A percentile compares a stretch with the other conserved stretches of the same genome.
These are phyloP conservation scores for Picus viridis DNA, from an alignment of 2,797 vertebrate species.

Conservation along the genomic window DNA sequence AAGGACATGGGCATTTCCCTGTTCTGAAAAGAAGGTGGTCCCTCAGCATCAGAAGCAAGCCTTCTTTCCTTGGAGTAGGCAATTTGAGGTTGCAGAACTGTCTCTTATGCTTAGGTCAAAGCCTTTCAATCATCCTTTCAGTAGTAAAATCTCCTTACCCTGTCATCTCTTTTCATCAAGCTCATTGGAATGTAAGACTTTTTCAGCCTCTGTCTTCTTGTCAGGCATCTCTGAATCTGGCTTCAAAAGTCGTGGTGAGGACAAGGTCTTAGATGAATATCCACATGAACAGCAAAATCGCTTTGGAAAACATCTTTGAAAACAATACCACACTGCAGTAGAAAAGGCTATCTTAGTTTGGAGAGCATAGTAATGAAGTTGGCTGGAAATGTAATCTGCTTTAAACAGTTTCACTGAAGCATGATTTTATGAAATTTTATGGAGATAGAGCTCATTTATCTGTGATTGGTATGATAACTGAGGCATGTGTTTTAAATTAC, in stretches of 20 bases:
- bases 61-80: neutral
- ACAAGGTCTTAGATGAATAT: neutral
- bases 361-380: neutral
- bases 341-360: neutral
- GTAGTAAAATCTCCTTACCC: neutral
- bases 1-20: neutral
- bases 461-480: neutral
- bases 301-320: slow-evolving; percentile 3
- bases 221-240: neutral
- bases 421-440: slow-evolving; percentile 11
- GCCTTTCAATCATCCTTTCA: neutral
- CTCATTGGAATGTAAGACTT: neutral
- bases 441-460: neutral
- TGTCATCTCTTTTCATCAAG: neutral
- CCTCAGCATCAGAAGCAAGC: neutral
- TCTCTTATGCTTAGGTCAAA: neutral
- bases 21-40: neutral
- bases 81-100: neutral
- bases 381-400: neutral
- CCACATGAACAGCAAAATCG: neutral
- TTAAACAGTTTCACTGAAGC: neutral
- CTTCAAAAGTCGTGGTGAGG: neutral
- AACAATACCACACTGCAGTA: neutral
- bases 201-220: neutral
- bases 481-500: slow-evolving; percentile 26